Evolutionary conservation across 2,797 vertebrate species (phyloP).

Genomic region (Labeo calbasu): DNA sequence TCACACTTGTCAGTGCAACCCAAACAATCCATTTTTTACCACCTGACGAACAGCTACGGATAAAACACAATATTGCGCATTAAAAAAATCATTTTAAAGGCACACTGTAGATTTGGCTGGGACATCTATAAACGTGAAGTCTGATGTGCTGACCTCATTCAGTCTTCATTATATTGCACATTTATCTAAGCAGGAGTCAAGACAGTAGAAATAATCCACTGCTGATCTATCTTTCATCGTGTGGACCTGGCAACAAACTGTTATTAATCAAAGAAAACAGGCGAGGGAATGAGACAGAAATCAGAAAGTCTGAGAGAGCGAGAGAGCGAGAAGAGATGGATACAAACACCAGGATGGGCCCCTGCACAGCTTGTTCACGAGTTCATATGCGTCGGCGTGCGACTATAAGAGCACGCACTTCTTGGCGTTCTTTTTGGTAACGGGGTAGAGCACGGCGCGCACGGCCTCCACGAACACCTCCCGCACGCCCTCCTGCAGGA

Average conservation of each 20-base stretch:
- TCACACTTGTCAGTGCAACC: not conserved
- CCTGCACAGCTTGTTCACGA: conserved; percentile 52
- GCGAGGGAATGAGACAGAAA: conserved; percentile 28
- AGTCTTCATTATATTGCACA: conserved; percentile 40
- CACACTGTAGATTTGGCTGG: not conserved
- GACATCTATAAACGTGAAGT: not conserved
- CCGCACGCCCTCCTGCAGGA: conserved; percentile 89
- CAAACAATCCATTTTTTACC: not conserved
- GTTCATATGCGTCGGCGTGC: conserved; percentile 55
- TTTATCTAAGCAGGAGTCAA: not conserved
- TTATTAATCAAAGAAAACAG: not conserved
- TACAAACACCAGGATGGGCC: conserved; percentile 61
- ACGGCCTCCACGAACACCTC: conserved; percentile 93
- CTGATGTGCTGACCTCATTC: not conserved
- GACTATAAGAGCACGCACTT: conserved; percentile 90
- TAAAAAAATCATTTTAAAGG: not conserved
- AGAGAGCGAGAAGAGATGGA: conserved; percentile 36
- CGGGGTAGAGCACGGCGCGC: conserved; percentile 89
- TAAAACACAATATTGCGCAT: not conserved
- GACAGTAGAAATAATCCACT: not conserved
- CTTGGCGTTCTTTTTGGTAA: conserved; percentile 89
- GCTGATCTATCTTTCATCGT: not conserved
- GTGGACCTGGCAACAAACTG: not conserved
- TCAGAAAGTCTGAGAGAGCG: conserved; percentile 26
- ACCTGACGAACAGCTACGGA: not conserved